These are phyloP conservation scores for Hylaeus anthracinus DNA, from an alignment of 1,140 invertebrate species.

Conservation along the genomic window DNA sequence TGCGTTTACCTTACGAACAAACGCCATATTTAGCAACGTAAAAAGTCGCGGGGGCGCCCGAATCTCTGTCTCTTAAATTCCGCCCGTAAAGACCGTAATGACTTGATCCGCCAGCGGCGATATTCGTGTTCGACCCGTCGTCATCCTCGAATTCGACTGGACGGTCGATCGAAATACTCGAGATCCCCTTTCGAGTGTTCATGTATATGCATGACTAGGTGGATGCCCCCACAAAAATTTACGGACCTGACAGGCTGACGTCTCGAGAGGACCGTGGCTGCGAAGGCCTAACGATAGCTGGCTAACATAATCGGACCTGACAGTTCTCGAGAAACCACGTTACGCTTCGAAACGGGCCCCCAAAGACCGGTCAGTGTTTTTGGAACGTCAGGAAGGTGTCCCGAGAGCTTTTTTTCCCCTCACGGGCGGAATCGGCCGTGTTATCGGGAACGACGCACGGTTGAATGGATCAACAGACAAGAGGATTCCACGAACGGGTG, in stretches of 20 bases:
- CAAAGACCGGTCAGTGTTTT: constrained; percentile 19
- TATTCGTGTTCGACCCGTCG: constrained; percentile 39
- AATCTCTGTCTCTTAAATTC: neutral
- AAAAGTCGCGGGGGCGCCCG: neutral
- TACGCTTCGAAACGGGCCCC: constrained; percentile 37
- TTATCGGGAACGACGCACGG: constrained; percentile 24
- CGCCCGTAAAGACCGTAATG: too few species aligned
- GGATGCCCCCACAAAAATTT: constrained; percentile 62
- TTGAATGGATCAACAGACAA: neutral
- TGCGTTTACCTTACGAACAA: neutral
- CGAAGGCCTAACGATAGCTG: constrained; percentile 50
- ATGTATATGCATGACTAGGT: constrained; percentile 69
- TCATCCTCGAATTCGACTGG: constrained; percentile 54
- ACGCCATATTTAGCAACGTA: neutral
- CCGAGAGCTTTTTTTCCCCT: constrained; percentile 22
- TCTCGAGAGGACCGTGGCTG: constrained; percentile 59
- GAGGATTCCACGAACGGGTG: neutral
- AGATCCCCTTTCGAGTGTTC: constrained; percentile 37
- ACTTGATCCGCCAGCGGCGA: constrained; percentile 13
- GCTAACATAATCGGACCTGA: constrained; percentile 57
- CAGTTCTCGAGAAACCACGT: constrained; percentile 54
- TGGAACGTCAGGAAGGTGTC: constrained; percentile 27
- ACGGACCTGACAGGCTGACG: constrained; percentile 63
- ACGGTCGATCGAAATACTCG: constrained; percentile 54
- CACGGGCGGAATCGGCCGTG: constrained; percentile 12